Evolutionary conservation across 2,797 vertebrate genomes (phyloP).

Genomic region (Poecilia wingei): DNA sequence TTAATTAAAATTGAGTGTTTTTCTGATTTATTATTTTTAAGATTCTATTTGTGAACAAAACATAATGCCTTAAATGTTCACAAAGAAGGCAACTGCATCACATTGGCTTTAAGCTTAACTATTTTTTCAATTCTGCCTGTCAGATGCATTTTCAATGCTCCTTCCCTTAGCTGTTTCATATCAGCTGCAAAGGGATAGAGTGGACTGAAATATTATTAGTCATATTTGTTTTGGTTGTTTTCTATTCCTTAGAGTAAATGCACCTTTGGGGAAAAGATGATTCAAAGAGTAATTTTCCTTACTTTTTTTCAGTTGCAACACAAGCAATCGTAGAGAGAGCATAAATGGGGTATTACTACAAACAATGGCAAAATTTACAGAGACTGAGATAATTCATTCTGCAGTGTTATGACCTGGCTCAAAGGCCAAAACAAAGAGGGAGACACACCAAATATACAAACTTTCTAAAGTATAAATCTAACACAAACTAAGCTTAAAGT

Average conservation of each 20-base stretch:
- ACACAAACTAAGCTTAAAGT: no score
- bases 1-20: not conserved
- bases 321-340: constrained; percentile 17
- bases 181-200: constrained; percentile 30
- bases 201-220: constrained; percentile 28
- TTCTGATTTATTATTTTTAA: constrained; percentile 7
- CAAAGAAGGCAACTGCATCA: constrained; percentile 4
- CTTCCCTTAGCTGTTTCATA: constrained; percentile 11
- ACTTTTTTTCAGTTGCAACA: not conserved
- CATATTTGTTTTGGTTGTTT: constrained; percentile 14
- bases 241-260: constrained; percentile 20
- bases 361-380: constrained; percentile 30
- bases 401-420: not conserved
- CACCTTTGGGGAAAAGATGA: constrained; percentile 38
- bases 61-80: not conserved
- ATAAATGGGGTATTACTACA: constrained; percentile 16
- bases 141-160: constrained; percentile 7
- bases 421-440: no score
- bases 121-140: constrained; percentile 11
- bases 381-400: constrained; percentile 21
- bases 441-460: no score
- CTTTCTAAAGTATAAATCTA: no score
- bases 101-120: constrained; percentile 13
- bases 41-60: constrained; percentile 8
- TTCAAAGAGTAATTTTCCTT: constrained; percentile 20